These are phyloP conservation scores for Zaprionus inermis DNA, from an alignment of 1,140 invertebrate species.

Conservation along the genomic window DNA sequence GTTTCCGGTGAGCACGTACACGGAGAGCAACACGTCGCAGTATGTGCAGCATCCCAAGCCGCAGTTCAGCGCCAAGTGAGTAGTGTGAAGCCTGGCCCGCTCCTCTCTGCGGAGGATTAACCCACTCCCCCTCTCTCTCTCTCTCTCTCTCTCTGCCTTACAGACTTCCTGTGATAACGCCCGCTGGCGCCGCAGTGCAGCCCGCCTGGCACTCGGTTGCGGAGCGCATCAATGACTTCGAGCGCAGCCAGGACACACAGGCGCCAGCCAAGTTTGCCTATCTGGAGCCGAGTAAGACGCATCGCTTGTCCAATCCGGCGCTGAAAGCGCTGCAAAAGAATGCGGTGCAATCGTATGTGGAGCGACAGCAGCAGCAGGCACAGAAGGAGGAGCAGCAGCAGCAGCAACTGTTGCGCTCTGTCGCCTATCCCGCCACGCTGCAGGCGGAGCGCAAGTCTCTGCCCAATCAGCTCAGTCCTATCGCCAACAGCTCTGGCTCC, in stretches of 20 bases:
- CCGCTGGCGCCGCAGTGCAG: constrained; percentile 71
- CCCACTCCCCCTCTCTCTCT: neutral
- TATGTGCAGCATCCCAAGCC: constrained; percentile 81
- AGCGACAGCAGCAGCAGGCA: constrained; percentile 87
- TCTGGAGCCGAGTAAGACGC: constrained; percentile 91
- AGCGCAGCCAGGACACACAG: constrained; percentile 83
- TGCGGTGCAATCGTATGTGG: constrained; percentile 93
- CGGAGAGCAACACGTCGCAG: constrained; percentile 84
- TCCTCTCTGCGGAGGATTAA: too few species aligned
- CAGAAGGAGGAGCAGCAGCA: constrained; percentile 71
- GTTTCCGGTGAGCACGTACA: constrained; percentile 87
- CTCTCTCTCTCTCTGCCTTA: neutral
- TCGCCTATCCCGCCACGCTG: constrained; percentile 39
- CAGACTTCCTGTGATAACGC: constrained; percentile 78
- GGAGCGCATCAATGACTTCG: constrained; percentile 90
- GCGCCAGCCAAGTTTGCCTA: constrained; percentile 87
- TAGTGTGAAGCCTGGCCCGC: too few species aligned
- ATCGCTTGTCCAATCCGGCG: constrained; percentile 90
- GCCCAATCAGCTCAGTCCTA: constrained; percentile 72
- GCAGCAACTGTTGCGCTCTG: constrained; percentile 57
- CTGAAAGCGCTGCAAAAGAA: constrained; percentile 95
- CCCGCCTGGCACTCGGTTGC: constrained; percentile 87
- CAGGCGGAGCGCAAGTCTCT: constrained; percentile 69
- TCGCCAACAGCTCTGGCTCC: constrained; percentile 42
- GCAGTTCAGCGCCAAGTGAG: constrained; percentile 72